Conservation (phyloP, 2,797 vertebrate species). For the Brachymystax lenok region DNA sequence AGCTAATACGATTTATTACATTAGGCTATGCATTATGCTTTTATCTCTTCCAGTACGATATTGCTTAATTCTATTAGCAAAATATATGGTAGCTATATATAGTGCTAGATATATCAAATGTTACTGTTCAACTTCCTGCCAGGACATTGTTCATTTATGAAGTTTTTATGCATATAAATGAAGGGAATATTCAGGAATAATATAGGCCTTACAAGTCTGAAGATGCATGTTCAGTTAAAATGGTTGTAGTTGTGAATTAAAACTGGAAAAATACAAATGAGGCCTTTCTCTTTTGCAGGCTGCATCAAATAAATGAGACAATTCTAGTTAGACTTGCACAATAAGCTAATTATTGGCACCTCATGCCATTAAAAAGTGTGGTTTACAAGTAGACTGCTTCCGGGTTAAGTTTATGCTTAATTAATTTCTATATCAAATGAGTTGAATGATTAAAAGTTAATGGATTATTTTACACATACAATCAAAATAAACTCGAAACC, state of each 20-base stretch:
- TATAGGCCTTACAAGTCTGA: conserved; percentile 14
- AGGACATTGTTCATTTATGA: neutral
- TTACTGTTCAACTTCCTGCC: neutral
- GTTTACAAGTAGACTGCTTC: conserved; percentile 10
- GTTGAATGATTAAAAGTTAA: neutral
- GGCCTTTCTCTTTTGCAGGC: conserved; percentile 30
- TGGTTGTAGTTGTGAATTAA: conserved; percentile 41
- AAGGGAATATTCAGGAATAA: neutral
- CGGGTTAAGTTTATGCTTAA: conserved; percentile 13
- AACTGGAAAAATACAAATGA: conserved; percentile 52
- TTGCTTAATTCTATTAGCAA: no score
- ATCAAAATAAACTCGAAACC: neutral
- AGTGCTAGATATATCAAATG: neutral
- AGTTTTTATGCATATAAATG: conserved; percentile 13
- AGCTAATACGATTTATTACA: neutral
- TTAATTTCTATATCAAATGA: neutral
- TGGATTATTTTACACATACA: neutral
- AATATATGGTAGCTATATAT: neutral
- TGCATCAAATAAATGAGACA: conserved; percentile 54
- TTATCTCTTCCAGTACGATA: neutral
- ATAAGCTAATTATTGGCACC: neutral
- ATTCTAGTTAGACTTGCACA: conserved; percentile 6
- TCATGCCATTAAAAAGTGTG: neutral
- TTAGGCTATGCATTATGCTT: neutral
- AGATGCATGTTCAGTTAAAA: conserved; percentile 40